Conservation (phyloP, 2,888 invertebrate genomes). For the Tenthredo scrophulariae region DNA sequence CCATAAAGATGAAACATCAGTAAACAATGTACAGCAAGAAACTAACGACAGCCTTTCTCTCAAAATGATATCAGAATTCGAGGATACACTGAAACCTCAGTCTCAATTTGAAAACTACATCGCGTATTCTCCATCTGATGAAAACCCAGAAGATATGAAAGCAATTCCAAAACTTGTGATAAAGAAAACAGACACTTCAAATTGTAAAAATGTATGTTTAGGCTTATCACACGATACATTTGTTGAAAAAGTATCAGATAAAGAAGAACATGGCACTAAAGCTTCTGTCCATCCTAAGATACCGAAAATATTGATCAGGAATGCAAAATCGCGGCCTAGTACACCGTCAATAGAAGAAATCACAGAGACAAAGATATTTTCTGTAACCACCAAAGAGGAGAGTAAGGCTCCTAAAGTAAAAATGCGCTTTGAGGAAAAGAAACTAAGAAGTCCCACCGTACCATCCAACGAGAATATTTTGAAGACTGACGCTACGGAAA, state of each 20-base stretch:
- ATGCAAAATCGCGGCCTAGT: slow-evolving; percentile 71
- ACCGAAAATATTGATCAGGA: slow-evolving; percentile 76
- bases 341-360: slow-evolving; percentile 72
- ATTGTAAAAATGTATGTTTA: slow-evolving; percentile 29
- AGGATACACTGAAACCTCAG: slow-evolving; percentile 12
- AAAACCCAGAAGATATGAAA: slow-evolving; percentile 58
- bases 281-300: slow-evolving; percentile 69
- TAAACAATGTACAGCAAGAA: slow-evolving; percentile 1
- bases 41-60: not conserved
- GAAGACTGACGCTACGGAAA: slow-evolving; percentile 48
- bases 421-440: slow-evolving; percentile 63
- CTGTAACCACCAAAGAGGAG: slow-evolving; percentile 59
- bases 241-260: slow-evolving; percentile 22
- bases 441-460: not conserved
- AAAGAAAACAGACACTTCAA: slow-evolving; percentile 67
- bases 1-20: slow-evolving; percentile 35
- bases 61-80: slow-evolving; percentile 1
- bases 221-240: not conserved
- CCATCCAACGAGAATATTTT: not conserved
- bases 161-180: slow-evolving; percentile 69
- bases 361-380: slow-evolving; percentile 57
- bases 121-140: slow-evolving; percentile 17
- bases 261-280: slow-evolving; percentile 54
- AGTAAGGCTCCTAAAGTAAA: slow-evolving; percentile 58
- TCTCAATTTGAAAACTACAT: slow-evolving; percentile 43